A percentile compares a stretch with the other conserved stretches of the same genome.
Evolutionary conservation across 1,140 invertebrate species (phyloP).

Genomic region (Penaeus indicus): DNA sequence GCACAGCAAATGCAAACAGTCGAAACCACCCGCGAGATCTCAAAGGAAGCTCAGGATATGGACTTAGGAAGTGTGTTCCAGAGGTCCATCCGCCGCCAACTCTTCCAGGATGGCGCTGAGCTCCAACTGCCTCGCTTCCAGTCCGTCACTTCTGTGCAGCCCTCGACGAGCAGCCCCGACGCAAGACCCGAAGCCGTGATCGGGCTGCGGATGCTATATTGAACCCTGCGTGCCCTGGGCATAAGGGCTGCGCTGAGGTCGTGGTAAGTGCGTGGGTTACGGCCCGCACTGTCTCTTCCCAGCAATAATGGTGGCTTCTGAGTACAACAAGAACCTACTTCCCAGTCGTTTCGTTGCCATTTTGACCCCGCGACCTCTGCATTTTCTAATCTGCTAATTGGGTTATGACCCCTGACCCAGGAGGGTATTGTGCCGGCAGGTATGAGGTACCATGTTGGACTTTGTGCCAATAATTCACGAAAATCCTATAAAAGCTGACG

Average conservation of each 20-base stretch:
- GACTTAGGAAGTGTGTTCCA: slow-evolving; percentile 10
- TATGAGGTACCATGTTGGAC: slow-evolving; percentile 12
- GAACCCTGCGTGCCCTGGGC: slow-evolving; percentile 29
- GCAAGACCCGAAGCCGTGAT: slow-evolving; percentile 17
- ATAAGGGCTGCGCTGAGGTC: slow-evolving; percentile 33
- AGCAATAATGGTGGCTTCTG: slow-evolving; percentile 56
- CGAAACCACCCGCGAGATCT: neutral
- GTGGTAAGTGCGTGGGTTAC: slow-evolving; percentile 43
- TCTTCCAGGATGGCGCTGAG: slow-evolving; percentile 48
- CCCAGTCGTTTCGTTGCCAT: slow-evolving; percentile 63
- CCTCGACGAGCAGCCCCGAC: neutral
- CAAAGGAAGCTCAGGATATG: neutral
- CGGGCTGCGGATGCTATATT: neutral
- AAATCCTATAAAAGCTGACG: too few relatives aligned
- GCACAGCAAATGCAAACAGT: neutral
- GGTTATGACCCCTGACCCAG: slow-evolving; percentile 61
- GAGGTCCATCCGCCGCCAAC: slow-evolving; percentile 38
- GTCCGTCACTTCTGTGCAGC: slow-evolving; percentile 53
- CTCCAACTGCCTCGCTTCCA: slow-evolving; percentile 46
- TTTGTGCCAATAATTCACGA: neutral
- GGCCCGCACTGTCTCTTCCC: slow-evolving; percentile 52
- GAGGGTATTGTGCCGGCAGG: slow-evolving; percentile 47
- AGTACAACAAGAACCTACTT: slow-evolving; percentile 62
- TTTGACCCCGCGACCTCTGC: slow-evolving; percentile 61
- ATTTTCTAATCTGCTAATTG: slow-evolving; percentile 66